phyloP scores from a whole-genome alignment of 2,113 vertebrate species.

The Perca fluviatilis region DNA sequence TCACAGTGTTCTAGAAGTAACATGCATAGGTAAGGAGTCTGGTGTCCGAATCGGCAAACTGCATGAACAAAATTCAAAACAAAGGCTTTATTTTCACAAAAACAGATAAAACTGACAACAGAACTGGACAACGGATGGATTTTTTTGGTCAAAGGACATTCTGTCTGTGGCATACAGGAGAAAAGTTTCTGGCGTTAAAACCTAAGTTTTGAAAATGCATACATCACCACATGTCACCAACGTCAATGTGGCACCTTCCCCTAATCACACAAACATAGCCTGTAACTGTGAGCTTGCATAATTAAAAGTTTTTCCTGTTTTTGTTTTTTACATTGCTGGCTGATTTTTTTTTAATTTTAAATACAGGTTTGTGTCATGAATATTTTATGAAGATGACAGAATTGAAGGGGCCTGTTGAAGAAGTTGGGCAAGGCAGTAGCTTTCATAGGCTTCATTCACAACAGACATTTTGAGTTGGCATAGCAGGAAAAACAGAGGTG shows the following conservation, averaged over 20 bases:
- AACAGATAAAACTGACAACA: constrained; percentile 13
- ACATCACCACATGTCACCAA: constrained; percentile 48
- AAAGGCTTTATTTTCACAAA: constrained; percentile 58
- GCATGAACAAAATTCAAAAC: constrained; percentile 70
- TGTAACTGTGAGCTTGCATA: constrained; percentile 79
- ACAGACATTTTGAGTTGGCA: neutral
- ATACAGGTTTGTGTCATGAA: constrained; percentile 11
- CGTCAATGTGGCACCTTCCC: constrained; percentile 47
- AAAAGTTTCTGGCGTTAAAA: constrained; percentile 47
- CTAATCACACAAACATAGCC: constrained; percentile 56
- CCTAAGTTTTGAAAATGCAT: constrained; percentile 49
- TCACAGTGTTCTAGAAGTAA: constrained; percentile 67
- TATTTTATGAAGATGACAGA: neutral
- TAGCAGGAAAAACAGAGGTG: neutral
- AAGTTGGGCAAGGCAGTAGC: neutral
- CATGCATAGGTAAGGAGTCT: constrained; percentile 61
- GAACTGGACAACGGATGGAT: constrained; percentile 51
- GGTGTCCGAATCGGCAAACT: constrained; percentile 56
- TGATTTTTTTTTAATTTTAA: constrained; percentile 33
- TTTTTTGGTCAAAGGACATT: constrained; percentile 53
- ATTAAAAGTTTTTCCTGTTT: constrained; percentile 78
- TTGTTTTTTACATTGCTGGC: constrained; percentile 65
- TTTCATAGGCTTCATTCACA: neutral
- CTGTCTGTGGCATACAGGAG: constrained; percentile 57
- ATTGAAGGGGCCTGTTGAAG: neutral